Evolutionary conservation across 2,797 vertebrate genomes (phyloP).

Genomic region (Luscinia luscinia): DNA sequence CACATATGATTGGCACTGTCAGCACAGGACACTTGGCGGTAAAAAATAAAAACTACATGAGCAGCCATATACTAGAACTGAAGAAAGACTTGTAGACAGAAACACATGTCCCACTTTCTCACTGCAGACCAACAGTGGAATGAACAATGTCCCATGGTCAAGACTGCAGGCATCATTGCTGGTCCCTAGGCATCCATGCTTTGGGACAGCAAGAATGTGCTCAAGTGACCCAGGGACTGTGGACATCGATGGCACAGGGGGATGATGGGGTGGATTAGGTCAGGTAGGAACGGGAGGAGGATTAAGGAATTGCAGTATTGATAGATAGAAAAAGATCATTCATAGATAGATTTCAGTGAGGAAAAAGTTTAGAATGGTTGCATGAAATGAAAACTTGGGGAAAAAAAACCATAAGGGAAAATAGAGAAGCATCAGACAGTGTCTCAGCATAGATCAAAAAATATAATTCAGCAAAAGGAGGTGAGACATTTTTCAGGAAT

Average conservation of each 20-base stretch:
- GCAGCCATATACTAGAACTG: not conserved
- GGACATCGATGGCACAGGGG: fast-evolving
- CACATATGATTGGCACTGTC: not conserved
- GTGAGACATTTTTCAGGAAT: not conserved
- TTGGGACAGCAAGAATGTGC: not conserved
- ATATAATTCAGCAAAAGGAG: not conserved
- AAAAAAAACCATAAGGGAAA: not conserved
- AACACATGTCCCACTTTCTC: not conserved
- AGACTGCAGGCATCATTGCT: not conserved
- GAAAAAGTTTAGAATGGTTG: not conserved
- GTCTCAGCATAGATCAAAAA: not conserved
- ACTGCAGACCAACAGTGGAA: not conserved
- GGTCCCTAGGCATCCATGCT: not conserved
- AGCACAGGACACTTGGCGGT: not conserved
- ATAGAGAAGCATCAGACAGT: not conserved
- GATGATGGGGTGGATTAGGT: not conserved
- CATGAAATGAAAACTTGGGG: not conserved
- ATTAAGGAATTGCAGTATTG: not conserved
- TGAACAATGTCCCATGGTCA: not conserved
- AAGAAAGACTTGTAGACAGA: not conserved
- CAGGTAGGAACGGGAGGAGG: not conserved
- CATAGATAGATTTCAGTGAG: not conserved
- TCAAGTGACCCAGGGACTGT: not conserved
- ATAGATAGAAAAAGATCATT: not conserved
- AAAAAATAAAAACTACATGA: not conserved